Conservation (phyloP, 2,113 vertebrate species). For the Raja brachyura region DNA sequence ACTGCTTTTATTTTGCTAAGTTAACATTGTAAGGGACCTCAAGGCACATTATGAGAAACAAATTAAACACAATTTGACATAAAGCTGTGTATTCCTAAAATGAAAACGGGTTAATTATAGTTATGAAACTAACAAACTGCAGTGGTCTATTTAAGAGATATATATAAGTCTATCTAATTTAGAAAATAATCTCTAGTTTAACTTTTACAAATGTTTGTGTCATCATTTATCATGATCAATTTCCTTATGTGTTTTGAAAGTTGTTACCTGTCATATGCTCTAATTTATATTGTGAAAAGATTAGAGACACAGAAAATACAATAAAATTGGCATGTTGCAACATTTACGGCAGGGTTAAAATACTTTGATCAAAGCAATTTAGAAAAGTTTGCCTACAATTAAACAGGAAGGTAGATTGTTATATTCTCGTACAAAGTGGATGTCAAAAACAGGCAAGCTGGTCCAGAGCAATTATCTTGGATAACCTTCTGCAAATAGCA, state of each 20-base stretch:
- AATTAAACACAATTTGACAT: background rate
- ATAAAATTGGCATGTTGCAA: conserved; percentile 58
- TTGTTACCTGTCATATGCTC: background rate
- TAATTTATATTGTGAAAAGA: background rate
- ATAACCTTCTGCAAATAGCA: conserved; percentile 50
- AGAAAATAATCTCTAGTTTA: background rate
- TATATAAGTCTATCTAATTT: background rate
- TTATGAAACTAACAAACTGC: background rate
- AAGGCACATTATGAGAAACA: background rate
- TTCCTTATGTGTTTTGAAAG: background rate
- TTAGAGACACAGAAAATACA: background rate
- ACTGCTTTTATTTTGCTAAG: background rate
- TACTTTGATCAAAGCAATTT: conserved; percentile 57
- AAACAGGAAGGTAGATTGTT: conserved; percentile 59
- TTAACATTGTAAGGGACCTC: background rate
- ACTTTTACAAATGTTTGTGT: background rate
- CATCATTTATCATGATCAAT: conserved; percentile 10
- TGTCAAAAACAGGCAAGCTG: conserved; percentile 50
- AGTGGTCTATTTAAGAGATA: background rate
- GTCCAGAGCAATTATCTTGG: conserved; percentile 57
- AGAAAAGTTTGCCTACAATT: conserved; percentile 44
- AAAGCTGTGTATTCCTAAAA: background rate
- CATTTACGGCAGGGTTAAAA: conserved; percentile 65
- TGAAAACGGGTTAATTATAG: background rate
- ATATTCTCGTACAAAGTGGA: conserved; percentile 52